Evolutionary conservation across 2,113 vertebrate genomes (phyloP), one percentile per base, ranked within the genome.

Genomic region (Neolamprologus caudopunctatus): DNA sequence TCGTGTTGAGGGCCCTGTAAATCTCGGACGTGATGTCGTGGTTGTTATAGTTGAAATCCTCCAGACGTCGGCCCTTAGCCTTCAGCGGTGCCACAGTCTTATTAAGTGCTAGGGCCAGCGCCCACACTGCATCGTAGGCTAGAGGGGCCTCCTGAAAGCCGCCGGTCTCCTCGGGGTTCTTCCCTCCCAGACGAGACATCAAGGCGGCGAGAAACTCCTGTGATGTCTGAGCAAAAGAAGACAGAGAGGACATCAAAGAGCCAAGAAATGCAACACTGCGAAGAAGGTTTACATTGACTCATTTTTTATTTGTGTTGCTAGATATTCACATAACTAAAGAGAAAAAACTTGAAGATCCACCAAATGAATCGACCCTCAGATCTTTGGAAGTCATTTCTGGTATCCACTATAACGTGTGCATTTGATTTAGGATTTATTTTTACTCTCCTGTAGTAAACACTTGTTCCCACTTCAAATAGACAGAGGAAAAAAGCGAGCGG

Each of bases 21-120:
- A 99, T 99, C 91, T 99, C 98, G 0, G 98, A 96, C 0, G 98
- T 99, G 88, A 99, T 99, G 89, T 97, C 98, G 78, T 97, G 97
- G 95, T 98, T 98, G 96, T 98, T 98, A 89, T 99, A 99, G 95
- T 99, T 99, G 95, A 99, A 99, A 92, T 99, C 98, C 88, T 99
- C 98, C 88, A 99, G 89, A 4, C 97, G 95, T 8, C 98, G 90
- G 0, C 97, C 98, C 26, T 94, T 97, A 79, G 97, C 97, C 33
- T 97, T 97, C 87, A 98, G 94, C 8, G 97, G 97, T 0, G 96
- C 96, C 0, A 98, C 98, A 0, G 98, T 99, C 95, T 99, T 99
- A 93, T 99, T 99, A 82, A 99, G 97, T 3, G 98, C 98, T 28
- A 99, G 87, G 1, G 98, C 98, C 90, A 99, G 92, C 0, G 98